Base-by-base conservation (phyloP, 2,113 vertebrate species). In the Dryoscopus gambensis region DNA sequence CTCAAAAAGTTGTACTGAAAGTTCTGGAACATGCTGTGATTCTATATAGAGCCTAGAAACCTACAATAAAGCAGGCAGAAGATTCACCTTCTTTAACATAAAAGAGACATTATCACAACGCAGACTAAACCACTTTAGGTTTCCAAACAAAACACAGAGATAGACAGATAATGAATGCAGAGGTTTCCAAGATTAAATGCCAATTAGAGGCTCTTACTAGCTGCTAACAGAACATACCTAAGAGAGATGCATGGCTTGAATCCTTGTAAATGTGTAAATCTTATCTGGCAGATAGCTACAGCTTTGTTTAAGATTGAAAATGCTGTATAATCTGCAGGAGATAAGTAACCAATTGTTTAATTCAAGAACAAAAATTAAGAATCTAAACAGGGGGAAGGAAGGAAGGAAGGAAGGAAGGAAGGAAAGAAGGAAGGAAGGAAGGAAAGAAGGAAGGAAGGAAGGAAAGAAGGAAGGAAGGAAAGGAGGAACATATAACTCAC, bases 371-470 rank as follows among this genome's bases (percentile, higher is more conserved):
- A 40, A 79, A 90, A 35, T 24, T 6, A 82, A 17, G 20, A 60
- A 47, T 52, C 14, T 3, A 65, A 39, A 78, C 7, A 5, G 3
- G 6, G 2, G 5, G 14, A 23, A 6, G 11, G 24, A 5, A 9
- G 33, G 33, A n/a, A 31, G 30, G 22, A 8, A 27, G 31, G 52
- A 6, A 21, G 46, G 46, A 24, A n/a, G 63, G 67, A n/a, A 50
- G 50, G n/a, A n/a, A n/a, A n/a, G n/a, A n/a, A n/a, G n/a, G n/a
- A n/a, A n/a, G n/a, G n/a, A 27, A 49, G 28, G 49, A 9, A 17
- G 63, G 63, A 18, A n/a, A 44, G 67, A 24, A 18, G 31, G 52
- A 10, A 17, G 42, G 42, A 27, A 49, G 28, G 49, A 9, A 17
- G 63, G 63, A 18, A n/a, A 44, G 67, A 24, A 18, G 31, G 52